Evolutionary conservation across 2,113 vertebrate species (phyloP), one percentile per base, ranked within the genome.

Genomic region (Ageneiosus marmoratus): DNA sequence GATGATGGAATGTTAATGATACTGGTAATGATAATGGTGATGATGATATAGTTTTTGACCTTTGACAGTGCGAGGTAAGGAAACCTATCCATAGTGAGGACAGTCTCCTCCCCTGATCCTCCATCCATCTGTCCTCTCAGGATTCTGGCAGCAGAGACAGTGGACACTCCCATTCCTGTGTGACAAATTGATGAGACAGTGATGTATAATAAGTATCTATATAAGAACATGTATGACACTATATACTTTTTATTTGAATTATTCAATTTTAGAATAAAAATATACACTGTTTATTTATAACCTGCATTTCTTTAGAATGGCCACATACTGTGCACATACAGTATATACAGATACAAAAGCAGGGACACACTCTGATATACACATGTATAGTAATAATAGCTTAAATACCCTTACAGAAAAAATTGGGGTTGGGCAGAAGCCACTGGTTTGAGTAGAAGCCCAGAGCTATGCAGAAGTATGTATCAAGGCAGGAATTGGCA

Each of bases 51-150:
- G 2, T 60, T 18, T 58, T n/a, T 80, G 32, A 95, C 95, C 94
- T 95, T 95, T 77, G 95, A 95, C 34, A 95, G 89, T 24, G 94
- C 94, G 48, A 95, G 87, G 77, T 95, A 93, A 32, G 95, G 95
- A 85, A 95, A 95, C 1, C 83, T 89, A 82, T 95, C 95, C 93
- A 95, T 94, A 70, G 94, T 87, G 69, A 95, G 88, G 75, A 90
- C 10, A 0, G 91, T 92, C 89, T 94, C 95, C 88, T 95, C 95
- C 15, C 95, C 95, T 1, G 89, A 87, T 91, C 91, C 9, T 93
- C 90, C 89, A 93, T 93, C 90, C 89, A 94, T 91, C 86, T 95
- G 94, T 41, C 95, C 95, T 80, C 88, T 84, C 79, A 95, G 88
- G 50, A 95, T 95, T 29, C 95, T 92, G 24, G 94, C 92, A 18